Conservation (phyloP, 23 tunicate genomes). For the Trididemnum miniatum region DNA sequence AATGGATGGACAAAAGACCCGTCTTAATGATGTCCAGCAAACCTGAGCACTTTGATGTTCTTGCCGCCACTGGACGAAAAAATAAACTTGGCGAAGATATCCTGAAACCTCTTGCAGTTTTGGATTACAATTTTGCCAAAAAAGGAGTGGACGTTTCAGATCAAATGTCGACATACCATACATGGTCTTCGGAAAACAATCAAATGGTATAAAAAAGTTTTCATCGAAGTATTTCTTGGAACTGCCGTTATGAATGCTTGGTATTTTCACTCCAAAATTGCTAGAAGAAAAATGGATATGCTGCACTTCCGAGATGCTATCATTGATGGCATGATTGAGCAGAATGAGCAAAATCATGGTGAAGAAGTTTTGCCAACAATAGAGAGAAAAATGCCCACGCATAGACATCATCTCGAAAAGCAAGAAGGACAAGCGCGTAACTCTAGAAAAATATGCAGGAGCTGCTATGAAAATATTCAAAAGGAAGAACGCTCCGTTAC, state of each 20-base stretch:
- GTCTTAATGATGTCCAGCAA: too few relatives aligned
- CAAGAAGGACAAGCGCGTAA: not conserved
- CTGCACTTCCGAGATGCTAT: slow-evolving; percentile 5
- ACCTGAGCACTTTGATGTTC: too few relatives aligned
- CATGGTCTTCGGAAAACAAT: not conserved
- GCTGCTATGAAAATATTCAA: not conserved
- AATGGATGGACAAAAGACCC: too few relatives aligned
- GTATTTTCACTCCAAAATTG: slow-evolving; percentile 8
- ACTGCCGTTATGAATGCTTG: not conserved
- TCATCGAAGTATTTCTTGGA: not conserved
- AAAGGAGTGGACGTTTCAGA: too few relatives aligned
- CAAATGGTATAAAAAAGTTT: not conserved
- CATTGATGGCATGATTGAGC: slow-evolving; percentile 5
- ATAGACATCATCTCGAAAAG: not conserved
- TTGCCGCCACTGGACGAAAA: too few relatives aligned
- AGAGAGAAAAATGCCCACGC: slow-evolving; percentile 2
- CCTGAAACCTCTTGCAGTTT: too few relatives aligned
- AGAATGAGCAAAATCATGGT: not conserved
- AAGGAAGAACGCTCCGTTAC: not conserved
- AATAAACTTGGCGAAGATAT: too few relatives aligned
- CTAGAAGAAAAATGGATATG: slow-evolving; percentile 6
- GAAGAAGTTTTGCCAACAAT: slow-evolving; percentile 6
- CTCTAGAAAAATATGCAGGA: not conserved
- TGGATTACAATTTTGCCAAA: too few relatives aligned
- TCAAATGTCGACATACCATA: slow-evolving; percentile 5